Base-by-base conservation (phyloP, 1,140 invertebrate genomes). In the Cyclina sinensis region DNA sequence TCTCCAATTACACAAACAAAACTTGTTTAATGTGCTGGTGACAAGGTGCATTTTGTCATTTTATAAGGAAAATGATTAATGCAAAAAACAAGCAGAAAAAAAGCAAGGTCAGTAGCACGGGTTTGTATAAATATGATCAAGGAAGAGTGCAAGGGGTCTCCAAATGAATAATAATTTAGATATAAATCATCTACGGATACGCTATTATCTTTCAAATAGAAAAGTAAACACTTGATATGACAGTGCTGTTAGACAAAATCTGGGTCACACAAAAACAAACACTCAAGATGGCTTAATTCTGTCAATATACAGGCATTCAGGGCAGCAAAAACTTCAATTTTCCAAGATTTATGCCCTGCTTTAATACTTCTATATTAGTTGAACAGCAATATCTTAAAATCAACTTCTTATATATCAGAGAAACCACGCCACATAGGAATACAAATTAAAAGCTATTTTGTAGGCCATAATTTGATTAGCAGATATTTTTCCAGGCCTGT, bases 151-250 rank as follows among this genome's bases (percentile, higher is more conserved):
- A 65, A 30, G 21, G 21, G 62, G 24, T 30, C 24, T 30, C 24
- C 62, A 65, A 65, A 65, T 65, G 24, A 3, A 18, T 5, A 27
- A 59, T 59, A 21, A 59, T n/a, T 65, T 30, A 65, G 30, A 27
- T 30, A 30, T 30, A 65, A 65, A 14, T 14, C 24, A 65, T 65
- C 12, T 16, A 65, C 4, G 62, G 30, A 11, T 11, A 30, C 5
- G 4, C n/a, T 30, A 65, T 65, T 65, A 65, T 65, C 62, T 65
- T 65, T 65, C 62, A 65, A 65, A 65, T 65, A 27, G 62, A 65
- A 65, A 65, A 65, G 62, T 65, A 65, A 65, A 65, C 62, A 65
- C 62, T 65, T 65, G 30, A 65, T 65, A 65, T 27, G 62, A 32
- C 62, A 65, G 62, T 27, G 2, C 12, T 65, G 62, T 65, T 65